A percentile compares a stretch with the other conserved stretches of the same genome.
These are phyloP conservation scores for Nerophis lumbriciformis DNA, from an alignment of 2,113 vertebrate species.

Conservation along the genomic window DNA sequence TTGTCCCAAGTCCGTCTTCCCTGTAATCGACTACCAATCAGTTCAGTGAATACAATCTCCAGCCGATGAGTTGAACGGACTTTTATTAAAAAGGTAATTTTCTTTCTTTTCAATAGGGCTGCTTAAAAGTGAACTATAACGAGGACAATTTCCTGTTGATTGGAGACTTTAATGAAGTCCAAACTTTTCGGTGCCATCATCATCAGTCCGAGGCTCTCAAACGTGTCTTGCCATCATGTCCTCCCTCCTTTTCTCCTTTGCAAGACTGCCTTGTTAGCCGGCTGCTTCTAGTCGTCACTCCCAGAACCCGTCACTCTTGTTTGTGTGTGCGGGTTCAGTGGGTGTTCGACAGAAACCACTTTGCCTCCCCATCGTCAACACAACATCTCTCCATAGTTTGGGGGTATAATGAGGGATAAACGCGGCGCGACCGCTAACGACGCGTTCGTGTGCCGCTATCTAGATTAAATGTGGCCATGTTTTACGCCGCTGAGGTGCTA, in stretches of 20 bases:
- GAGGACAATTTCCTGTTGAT: constrained; percentile 22
- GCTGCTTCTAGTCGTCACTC: constrained; percentile 41
- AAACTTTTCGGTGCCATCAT: constrained; percentile 31
- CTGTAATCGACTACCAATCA: not conserved
- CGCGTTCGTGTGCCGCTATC: constrained; percentile 26
- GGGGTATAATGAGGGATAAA: constrained; percentile 94
- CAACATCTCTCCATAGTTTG: constrained; percentile 58
- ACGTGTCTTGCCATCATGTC: constrained; percentile 47
- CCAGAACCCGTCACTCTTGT: constrained; percentile 34
- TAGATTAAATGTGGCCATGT: constrained; percentile 29
- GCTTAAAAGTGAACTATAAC: constrained; percentile 12
- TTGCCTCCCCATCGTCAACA: constrained; percentile 55
- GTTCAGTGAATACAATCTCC: not conserved
- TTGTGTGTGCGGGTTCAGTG: constrained; percentile 27
- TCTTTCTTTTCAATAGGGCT: not conserved
- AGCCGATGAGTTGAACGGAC: not conserved
- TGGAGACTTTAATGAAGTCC: constrained; percentile 30
- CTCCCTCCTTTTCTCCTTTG: constrained; percentile 43
- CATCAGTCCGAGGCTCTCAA: constrained; percentile 41
- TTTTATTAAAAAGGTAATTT: not conserved
- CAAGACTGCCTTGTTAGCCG: constrained; percentile 56
- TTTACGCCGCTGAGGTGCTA: constrained; percentile 69
- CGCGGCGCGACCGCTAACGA: constrained; percentile 68
- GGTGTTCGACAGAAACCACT: constrained; percentile 41
- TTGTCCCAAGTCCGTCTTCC: not conserved